A percentile compares a stretch with the other conserved stretches of the same genome.
Evolutionary conservation across 2,113 vertebrate genomes (phyloP).

Genomic region (Oryzias woworae): DNA sequence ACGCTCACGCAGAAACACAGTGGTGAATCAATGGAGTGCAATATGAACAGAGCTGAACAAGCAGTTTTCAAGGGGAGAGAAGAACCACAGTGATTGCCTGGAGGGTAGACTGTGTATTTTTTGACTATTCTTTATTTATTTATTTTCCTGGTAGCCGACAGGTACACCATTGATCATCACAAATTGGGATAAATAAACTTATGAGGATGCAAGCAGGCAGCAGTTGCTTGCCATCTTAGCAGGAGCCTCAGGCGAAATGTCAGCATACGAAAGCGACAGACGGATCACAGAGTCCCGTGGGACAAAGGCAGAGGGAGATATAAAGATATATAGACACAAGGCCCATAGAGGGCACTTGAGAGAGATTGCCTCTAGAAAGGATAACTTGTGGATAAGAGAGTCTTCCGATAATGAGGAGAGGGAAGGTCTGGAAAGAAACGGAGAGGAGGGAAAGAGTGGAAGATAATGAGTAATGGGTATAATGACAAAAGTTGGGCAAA

Average conservation of each 20-base stretch:
- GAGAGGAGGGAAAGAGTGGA: conserved; percentile 5
- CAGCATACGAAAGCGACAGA: conserved; percentile 38
- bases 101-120: conserved; percentile 11
- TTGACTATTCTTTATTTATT: conserved; percentile 10
- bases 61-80: conserved; percentile 48
- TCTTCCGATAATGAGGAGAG: conserved; percentile 48
- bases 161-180: conserved; percentile 21
- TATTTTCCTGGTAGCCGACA: conserved; percentile 14
- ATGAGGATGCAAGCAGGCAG: conserved; percentile 26
- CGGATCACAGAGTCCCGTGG: conserved; percentile 23
- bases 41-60: conserved; percentile 52
- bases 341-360: conserved; percentile 37
- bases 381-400: conserved; percentile 48
- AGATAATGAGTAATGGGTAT: conserved; percentile 20
- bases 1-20: conserved; percentile 33
- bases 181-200: conserved; percentile 56
- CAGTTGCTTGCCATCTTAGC: conserved; percentile 20
- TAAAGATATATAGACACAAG: conserved; percentile 41
- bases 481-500: conserved; percentile 32
- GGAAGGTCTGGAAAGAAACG: conserved; percentile 15
- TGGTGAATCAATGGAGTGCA: conserved; percentile 52
- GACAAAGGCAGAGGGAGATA: conserved; percentile 30
- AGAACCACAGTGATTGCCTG: conserved; percentile 25
- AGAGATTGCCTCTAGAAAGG: conserved; percentile 40
- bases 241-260: conserved; percentile 37